Conservation (phyloP, 2,888 invertebrate species). For the Latrodectus hesperus region DNA sequence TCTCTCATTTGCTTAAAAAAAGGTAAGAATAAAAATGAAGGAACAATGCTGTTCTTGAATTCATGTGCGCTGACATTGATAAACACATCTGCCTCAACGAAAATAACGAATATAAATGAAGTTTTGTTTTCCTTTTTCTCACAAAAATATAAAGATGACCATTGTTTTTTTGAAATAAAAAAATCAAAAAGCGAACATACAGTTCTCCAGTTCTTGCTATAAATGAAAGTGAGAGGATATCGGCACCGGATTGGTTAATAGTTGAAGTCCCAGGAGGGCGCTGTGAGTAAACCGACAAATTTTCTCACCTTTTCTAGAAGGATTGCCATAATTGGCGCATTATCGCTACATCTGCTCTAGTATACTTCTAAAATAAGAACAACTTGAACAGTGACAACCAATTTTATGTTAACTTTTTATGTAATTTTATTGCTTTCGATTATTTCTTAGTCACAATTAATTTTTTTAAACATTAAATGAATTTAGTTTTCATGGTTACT, state of each 20-base stretch:
- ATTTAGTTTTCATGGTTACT: too few species aligned
- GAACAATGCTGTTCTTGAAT: too few species aligned
- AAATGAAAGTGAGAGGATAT: conserved; percentile 42
- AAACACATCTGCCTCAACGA: background rate
- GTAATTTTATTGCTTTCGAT: too few species aligned
- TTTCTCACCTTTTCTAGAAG: conserved; percentile 27
- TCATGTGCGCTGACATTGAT: too few species aligned
- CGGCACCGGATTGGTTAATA: conserved; percentile 58
- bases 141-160: background rate
- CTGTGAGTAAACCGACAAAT: conserved; percentile 39
- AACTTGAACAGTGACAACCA: background rate
- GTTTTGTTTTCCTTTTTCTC: background rate
- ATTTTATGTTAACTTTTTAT: background rate
- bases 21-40: too few species aligned
- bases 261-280: conserved; percentile 65
- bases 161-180: too few species aligned
- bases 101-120: background rate
- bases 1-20: too few species aligned
- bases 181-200: too few species aligned
- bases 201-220: conserved; percentile 13
- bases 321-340: conserved; percentile 33
- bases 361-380: background rate
- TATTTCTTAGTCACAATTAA: too few species aligned
- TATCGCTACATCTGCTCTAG: conserved; percentile 4
- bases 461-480: too few species aligned